These are phyloP conservation scores for Malacoctenus gilli DNA, from an alignment of 2,797 vertebrate species.

Conservation along the genomic window DNA sequence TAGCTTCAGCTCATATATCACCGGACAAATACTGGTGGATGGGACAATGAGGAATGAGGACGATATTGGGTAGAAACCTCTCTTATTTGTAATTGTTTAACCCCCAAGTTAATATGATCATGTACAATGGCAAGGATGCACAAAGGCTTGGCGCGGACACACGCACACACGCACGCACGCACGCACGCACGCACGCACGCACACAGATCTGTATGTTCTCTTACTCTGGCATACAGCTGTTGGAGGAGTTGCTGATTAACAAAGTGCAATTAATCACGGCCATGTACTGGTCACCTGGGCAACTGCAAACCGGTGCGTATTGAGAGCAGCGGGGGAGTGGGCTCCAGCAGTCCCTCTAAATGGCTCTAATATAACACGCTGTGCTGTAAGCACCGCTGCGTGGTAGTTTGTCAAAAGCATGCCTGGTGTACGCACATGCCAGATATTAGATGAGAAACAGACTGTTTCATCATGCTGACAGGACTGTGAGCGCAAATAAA, in stretches of 20 bases:
- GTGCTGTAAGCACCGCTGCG: constrained; percentile 30
- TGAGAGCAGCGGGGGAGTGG: constrained; percentile 40
- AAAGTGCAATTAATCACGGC: constrained; percentile 79
- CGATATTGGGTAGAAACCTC: constrained; percentile 38
- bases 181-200: not conserved
- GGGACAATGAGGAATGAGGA: constrained; percentile 59
- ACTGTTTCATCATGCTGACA: constrained; percentile 53
- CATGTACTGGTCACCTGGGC: constrained; percentile 59
- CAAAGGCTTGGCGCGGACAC: constrained; percentile 15
- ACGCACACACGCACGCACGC: not conserved
- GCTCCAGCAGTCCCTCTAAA: constrained; percentile 55
- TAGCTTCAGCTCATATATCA: constrained; percentile 78
- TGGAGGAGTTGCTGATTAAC: constrained; percentile 65
- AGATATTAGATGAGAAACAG: constrained; percentile 50
- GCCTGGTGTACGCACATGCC: constrained; percentile 34
- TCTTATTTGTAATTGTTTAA: constrained; percentile 67
- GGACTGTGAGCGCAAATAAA: constrained; percentile 51
- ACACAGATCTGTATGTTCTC: constrained; percentile 2
- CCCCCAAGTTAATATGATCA: constrained; percentile 52
- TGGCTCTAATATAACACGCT: constrained; percentile 53
- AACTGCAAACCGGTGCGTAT: constrained; percentile 30
- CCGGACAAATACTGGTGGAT: constrained; percentile 54
- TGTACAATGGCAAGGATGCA: constrained; percentile 16
- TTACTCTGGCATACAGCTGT: constrained; percentile 31
- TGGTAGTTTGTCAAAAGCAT: constrained; percentile 61